Evolutionary conservation across 2,888 invertebrate species (phyloP).

Genomic region (Ophioninae sp.): DNA sequence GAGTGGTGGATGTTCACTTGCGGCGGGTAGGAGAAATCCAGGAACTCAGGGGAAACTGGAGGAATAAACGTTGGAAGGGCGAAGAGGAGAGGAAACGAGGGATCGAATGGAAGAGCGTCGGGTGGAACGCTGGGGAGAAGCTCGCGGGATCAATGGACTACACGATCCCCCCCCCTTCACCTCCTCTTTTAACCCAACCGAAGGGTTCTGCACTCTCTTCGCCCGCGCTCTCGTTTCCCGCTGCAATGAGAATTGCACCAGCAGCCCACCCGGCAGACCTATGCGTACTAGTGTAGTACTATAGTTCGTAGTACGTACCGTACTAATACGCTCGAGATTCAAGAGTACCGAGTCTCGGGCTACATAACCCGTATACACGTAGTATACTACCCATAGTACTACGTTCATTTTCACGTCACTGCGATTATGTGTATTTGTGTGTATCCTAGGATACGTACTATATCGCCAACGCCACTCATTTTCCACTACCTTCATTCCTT

Average conservation of each 20-base stretch:
- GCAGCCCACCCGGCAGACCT: constrained; percentile 36
- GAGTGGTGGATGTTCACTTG: constrained; percentile 18
- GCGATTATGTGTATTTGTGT: constrained; percentile 44
- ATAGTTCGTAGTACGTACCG: constrained; percentile 52
- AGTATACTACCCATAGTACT: constrained; percentile 59
- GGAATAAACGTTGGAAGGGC: constrained; percentile 40
- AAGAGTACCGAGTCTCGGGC: constrained; percentile 34
- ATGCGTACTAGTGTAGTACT: constrained; percentile 57
- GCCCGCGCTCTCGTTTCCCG: constrained; percentile 25
- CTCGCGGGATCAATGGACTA: constrained; percentile 77
- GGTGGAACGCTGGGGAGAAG: constrained; percentile 39
- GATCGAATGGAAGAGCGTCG: constrained; percentile 24
- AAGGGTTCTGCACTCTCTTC: constrained; percentile 73
- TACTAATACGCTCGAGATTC: constrained; percentile 58
- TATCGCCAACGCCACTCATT: constrained; percentile 29
- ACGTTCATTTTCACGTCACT: constrained; percentile 58
- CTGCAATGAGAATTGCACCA: constrained; percentile 51
- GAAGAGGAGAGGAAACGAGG: constrained; percentile 45
- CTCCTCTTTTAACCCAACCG: constrained; percentile 63
- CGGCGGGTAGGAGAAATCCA: constrained; percentile 35
- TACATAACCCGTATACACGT: constrained; percentile 35
- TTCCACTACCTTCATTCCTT: constrained; percentile 35
- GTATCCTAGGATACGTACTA: constrained; percentile 33
- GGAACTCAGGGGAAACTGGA: constrained; percentile 45
- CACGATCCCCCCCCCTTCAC: constrained; percentile 31